Evolutionary conservation across 2,888 invertebrate genomes (phyloP), one percentile per base, ranked within the genome.

Genomic region (Flexamia atlantica): DNA sequence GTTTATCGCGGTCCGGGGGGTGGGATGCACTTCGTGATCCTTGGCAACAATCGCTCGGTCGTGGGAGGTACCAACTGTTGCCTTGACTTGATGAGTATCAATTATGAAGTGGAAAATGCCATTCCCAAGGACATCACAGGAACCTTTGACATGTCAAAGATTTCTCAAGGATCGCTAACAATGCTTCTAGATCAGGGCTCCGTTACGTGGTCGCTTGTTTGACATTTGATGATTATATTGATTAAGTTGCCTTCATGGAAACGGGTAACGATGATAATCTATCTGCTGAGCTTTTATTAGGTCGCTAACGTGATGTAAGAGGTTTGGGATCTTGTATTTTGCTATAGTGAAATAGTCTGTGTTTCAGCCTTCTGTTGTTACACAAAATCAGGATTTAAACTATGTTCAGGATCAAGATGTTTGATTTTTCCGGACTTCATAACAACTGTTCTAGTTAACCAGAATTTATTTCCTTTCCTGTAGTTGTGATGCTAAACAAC

Each of bases 121-220:
- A 64, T 20, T 64, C 64, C 28, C 28, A 28, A 64, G 64, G 64
- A 64, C 64, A 64, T 64, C 25, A 14, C 10, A 20, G 17, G 64
- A 30, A 64, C 64, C 64, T 64, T 64, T 64, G 64, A 64, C 64
- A 64, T 64, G 64, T 30, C 30, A 28, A n/a, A 64, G 64, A 28
- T 64, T 64, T 64, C 64, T 20, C 25, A 30, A 28, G 17, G 28
- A 14, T 57, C 23, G 57, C 64, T 17, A 64, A 64, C 64, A 64
- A 64, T 64, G 64, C 64, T 23, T 57, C 57, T 23, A 64, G 64
- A 30, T 64, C 64, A 25, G 28, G n/a, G 28, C 0, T 10, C 64
- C 28, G 64, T 64, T 64, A 64, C 30, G 57, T 23, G 20, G 28
- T 25, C 64, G 30, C n/a, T 30, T 28, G 64, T 28, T 64, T 64